Evolutionary conservation across 2,888 invertebrate genomes (phyloP).

Genomic region (Isoperla grammatica): DNA sequence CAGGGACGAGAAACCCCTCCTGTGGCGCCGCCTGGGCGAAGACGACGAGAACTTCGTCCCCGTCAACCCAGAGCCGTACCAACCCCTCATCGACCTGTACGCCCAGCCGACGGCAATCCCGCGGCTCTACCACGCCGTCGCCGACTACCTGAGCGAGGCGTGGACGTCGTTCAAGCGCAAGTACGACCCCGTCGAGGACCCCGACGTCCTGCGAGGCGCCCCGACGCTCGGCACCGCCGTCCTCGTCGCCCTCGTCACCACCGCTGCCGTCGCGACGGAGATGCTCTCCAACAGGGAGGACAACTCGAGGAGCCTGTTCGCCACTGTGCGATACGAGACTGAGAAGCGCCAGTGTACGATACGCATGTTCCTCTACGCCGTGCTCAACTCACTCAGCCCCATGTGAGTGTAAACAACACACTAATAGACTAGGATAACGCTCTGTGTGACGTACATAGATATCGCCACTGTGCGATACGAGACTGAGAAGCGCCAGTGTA

Average conservation of each 20-base stretch:
- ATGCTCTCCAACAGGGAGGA: background rate
- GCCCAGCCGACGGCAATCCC: conserved; percentile 12
- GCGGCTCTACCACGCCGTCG: background rate
- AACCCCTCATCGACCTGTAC: conserved; percentile 49
- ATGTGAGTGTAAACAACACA: background rate
- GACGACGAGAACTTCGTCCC: conserved; percentile 43
- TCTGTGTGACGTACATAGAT: conserved; percentile 12
- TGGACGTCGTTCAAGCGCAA: conserved; percentile 73
- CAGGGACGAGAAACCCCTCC: background rate
- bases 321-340: conserved; percentile 38
- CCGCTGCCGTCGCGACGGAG: conserved; percentile 55
- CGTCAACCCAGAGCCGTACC: conserved; percentile 60
- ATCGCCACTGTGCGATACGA: conserved; percentile 37
- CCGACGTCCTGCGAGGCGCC: conserved; percentile 55
- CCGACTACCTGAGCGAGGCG: conserved; percentile 60
- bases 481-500: conserved; percentile 38
- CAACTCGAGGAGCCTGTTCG: background rate
- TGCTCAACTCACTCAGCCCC: conserved; percentile 40
- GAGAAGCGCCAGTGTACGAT: conserved; percentile 37
- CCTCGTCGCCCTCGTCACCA: conserved; percentile 58
- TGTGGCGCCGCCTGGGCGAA: conserved; percentile 15
- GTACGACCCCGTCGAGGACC: conserved; percentile 71
- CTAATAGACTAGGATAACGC: too few species aligned
- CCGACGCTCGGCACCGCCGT: conserved; percentile 56
- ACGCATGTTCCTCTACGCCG: conserved; percentile 32